Evolutionary conservation across 2,113 vertebrate genomes (phyloP).

Genomic region (zebrafish (Danio rerio)): GRCz12tu NC_133192.1:8292501-8293000

Average conservation of each 20-base stretch:
- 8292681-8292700: too few species aligned
- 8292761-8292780: not conserved
- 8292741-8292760: not conserved
- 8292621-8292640: too few species aligned
- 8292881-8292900: not conserved
- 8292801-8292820: not conserved
- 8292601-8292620: too few species aligned
- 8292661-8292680: too few species aligned
- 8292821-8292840: not conserved
- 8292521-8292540: too few species aligned
- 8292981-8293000: not conserved
- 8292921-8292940: not conserved
- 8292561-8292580: too few species aligned
- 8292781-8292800: not conserved
- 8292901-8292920: not conserved
- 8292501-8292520: too few species aligned
- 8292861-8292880: not conserved
- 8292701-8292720: too few species aligned
- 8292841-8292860: not conserved
- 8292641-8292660: too few species aligned
- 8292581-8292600: too few species aligned
- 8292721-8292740: not conserved
- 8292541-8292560: too few species aligned
- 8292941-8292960: not conserved
- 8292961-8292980: conserved; percentile 4